Evolutionary conservation across 2,113 vertebrate genomes (phyloP).

Genomic region (Rhea americana): DNA sequence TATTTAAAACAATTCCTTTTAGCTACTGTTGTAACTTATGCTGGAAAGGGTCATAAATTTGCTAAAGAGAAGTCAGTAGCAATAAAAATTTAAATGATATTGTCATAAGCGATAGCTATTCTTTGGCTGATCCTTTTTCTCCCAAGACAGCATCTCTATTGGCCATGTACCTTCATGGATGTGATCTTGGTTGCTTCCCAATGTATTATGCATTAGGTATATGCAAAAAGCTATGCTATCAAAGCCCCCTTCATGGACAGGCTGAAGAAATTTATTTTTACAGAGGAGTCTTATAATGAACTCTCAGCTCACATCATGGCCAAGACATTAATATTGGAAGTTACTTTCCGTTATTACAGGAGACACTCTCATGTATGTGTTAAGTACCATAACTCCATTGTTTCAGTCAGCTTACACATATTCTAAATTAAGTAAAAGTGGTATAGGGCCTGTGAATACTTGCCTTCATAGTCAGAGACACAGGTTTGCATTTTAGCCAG

Average conservation of each 20-base stretch:
- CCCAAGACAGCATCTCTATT: conserved; percentile 1
- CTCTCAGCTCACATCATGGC: background rate
- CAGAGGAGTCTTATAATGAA: background rate
- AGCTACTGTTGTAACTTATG: background rate
- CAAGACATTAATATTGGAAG: background rate
- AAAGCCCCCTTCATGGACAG: background rate
- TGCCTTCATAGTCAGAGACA: background rate
- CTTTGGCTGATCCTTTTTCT: background rate
- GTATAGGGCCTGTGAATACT: background rate
- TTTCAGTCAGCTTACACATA: background rate
- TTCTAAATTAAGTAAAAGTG: background rate
- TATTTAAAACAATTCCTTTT: background rate
- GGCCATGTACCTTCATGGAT: background rate
- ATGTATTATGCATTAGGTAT: conserved; percentile 12
- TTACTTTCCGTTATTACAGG: background rate
- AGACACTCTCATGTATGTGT: background rate
- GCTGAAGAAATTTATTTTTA: background rate
- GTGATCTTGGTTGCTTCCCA: background rate
- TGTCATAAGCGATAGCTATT: conserved; percentile 17
- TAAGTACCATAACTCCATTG: background rate
- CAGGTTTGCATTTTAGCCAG: background rate
- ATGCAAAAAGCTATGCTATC: background rate
- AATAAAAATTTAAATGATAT: background rate
- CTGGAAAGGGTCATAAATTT: background rate
- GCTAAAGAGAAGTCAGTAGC: conserved; percentile 7